Evolutionary conservation across 2,113 vertebrate species (phyloP).

Genomic region (Crocuta crocuta): DNA sequence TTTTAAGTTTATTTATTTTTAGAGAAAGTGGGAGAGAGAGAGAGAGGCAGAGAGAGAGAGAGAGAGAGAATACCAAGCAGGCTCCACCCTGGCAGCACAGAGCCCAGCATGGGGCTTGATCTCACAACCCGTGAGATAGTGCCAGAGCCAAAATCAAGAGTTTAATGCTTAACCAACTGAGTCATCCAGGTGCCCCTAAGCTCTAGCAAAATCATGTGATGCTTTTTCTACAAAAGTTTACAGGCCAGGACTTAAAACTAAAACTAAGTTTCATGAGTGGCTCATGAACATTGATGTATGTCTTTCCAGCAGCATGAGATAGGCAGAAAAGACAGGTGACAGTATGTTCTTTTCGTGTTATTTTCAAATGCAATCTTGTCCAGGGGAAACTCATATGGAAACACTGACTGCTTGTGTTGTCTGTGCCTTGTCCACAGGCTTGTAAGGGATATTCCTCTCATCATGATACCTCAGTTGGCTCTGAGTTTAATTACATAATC

Average conservation of each 20-base stretch:
- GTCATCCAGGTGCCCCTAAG: background rate
- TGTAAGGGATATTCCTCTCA: background rate
- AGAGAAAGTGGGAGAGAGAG: no score
- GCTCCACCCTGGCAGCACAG: no score
- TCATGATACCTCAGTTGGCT: background rate
- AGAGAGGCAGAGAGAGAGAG: no score
- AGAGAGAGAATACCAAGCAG: no score
- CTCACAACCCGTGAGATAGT: no score
- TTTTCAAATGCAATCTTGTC: background rate
- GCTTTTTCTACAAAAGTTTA: background rate
- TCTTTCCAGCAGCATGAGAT: background rate
- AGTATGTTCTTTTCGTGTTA: background rate
- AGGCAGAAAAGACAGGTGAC: background rate
- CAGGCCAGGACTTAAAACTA: background rate
- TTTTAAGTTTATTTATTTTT: no score
- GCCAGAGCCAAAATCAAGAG: no score
- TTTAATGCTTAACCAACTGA: no score
- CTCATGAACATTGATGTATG: background rate
- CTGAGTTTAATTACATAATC: background rate
- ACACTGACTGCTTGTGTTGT: background rate
- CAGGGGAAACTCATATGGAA: background rate
- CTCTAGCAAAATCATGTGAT: background rate
- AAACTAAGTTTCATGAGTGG: background rate
- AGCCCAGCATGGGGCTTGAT: no score
- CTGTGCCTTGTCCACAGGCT: background rate